Evolutionary conservation across 2,113 vertebrate species (phyloP).

Genomic region (Heloderma charlesbogerti): DNA sequence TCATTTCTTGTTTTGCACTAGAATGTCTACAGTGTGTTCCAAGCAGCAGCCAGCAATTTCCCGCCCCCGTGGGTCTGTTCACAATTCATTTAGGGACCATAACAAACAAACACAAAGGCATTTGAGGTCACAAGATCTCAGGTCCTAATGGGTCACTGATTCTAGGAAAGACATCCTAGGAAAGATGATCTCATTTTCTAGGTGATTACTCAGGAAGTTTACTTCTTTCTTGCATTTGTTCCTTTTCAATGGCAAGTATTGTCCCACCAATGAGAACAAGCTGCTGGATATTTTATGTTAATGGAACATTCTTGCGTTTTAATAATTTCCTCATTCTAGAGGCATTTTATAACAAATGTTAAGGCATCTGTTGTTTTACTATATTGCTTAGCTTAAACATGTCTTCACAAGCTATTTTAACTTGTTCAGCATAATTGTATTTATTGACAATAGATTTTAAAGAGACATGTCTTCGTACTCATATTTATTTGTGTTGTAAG

Average conservation of each 20-base stretch:
- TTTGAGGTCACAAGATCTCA: slow-evolving; percentile 53
- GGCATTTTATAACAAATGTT: slow-evolving; percentile 51
- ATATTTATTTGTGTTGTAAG: slow-evolving; percentile 63
- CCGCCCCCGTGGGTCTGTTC: slow-evolving; percentile 26
- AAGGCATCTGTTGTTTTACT: slow-evolving; percentile 57
- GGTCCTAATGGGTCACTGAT: slow-evolving; percentile 58
- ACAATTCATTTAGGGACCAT: slow-evolving; percentile 44
- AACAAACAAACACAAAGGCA: slow-evolving; percentile 48
- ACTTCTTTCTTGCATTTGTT: slow-evolving; percentile 60
- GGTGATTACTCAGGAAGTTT: slow-evolving; percentile 64
- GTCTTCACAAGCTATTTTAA: slow-evolving; percentile 61
- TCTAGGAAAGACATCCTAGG: slow-evolving; percentile 57
- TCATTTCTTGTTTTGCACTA: background rate
- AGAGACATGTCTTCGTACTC: slow-evolving; percentile 60
- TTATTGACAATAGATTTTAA: slow-evolving; percentile 61
- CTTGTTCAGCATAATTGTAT: slow-evolving; percentile 61
- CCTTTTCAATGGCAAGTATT: slow-evolving; percentile 60
- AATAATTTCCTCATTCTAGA: slow-evolving; percentile 60
- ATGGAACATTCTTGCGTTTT: slow-evolving; percentile 56
- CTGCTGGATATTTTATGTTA: slow-evolving; percentile 57
- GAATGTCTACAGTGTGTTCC: background rate
- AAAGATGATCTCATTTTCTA: slow-evolving; percentile 69
- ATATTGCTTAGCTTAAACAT: slow-evolving; percentile 59
- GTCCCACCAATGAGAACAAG: slow-evolving; percentile 46
- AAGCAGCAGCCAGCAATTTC: background rate